Evolutionary conservation across 2,888 invertebrate species (phyloP), one percentile per base, ranked within the genome.

Genomic region (Metellina segmentata): DNA sequence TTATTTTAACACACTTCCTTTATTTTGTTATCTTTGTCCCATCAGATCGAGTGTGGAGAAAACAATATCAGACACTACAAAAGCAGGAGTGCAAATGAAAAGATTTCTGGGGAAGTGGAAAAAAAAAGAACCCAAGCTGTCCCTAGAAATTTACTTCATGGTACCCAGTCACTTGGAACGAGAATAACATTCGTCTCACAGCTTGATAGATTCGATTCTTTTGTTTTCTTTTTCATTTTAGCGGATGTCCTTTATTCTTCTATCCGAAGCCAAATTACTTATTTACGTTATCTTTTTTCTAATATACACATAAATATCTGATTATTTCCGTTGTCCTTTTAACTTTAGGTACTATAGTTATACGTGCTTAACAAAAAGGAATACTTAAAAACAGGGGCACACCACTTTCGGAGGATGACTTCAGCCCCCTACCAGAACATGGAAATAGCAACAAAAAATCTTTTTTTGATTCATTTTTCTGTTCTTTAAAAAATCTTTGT

Each of bases 91-190:
- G 34, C 34, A 61, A 34, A 34, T 20, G 7, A 77, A 9, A 9
- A 20, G 34, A 61, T 16, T 79, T 61, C 79, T 61, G n/a, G 79
- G 20, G 52, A 81, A 81, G 48, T 6, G 72, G 51, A 72, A 52
- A 20, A 52, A 52, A 81, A 81, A 70, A 49, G 48, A 49, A 77
- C 49, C 8, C 51, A 83, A 83, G 8, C 82, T 83, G 82, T 52
- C 52, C 48, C n/a, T 52, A n/a, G 16, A 83, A 72, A 83, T 83
- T 83, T 71, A 83, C 71, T 72, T 71, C 51, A 52, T n/a, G 11
- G 70, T 72, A 72, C 49, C 82, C 82, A 83, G 82, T 83, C 82
- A 83, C 11, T 69, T 51, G 82, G 72, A 72, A 83, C 61, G 82
- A 72, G 72, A 61, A 19, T 34, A 61, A 9, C 34, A 70, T 52